phyloP scores from a whole-genome alignment of 1,140 invertebrate genomes.

The Leptinotarsa lineolata region DNA sequence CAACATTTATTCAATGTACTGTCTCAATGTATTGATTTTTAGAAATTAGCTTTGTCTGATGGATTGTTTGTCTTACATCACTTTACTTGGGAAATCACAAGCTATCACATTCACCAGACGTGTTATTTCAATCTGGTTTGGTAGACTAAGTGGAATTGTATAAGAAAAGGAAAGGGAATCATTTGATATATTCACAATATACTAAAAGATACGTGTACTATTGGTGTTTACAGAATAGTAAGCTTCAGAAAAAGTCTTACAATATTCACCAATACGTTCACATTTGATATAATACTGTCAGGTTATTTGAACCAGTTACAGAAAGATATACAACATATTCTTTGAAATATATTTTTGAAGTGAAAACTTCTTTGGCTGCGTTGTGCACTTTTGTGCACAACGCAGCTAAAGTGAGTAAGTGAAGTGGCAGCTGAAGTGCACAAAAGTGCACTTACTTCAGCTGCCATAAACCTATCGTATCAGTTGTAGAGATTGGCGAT shows the following conservation, averaged over 20 bases:
- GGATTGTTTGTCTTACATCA: not conserved
- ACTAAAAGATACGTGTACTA: not conserved
- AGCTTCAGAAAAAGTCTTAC: not conserved
- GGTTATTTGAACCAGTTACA: too few relatives aligned
- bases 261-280: not conserved
- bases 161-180: not conserved
- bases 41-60: not conserved
- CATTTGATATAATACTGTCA: too few relatives aligned
- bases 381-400: too few relatives aligned
- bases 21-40: not conserved
- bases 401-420: too few relatives aligned
- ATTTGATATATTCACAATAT: not conserved
- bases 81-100: not conserved
- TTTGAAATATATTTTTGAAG: too few relatives aligned
- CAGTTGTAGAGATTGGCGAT: too few relatives aligned
- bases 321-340: too few relatives aligned
- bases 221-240: not conserved
- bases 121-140: not conserved
- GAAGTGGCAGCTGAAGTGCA: too few relatives aligned
- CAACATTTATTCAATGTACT: not conserved
- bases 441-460: too few relatives aligned
- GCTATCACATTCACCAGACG: too few relatives aligned
- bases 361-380: too few relatives aligned
- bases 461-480: too few relatives aligned
- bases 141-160: not conserved